Percentiles rank a stretch among this genome's conserved stretches.
phyloP scores from a whole-genome alignment of 1,140 invertebrate species.

The Drosophila bifasciata region DNA sequence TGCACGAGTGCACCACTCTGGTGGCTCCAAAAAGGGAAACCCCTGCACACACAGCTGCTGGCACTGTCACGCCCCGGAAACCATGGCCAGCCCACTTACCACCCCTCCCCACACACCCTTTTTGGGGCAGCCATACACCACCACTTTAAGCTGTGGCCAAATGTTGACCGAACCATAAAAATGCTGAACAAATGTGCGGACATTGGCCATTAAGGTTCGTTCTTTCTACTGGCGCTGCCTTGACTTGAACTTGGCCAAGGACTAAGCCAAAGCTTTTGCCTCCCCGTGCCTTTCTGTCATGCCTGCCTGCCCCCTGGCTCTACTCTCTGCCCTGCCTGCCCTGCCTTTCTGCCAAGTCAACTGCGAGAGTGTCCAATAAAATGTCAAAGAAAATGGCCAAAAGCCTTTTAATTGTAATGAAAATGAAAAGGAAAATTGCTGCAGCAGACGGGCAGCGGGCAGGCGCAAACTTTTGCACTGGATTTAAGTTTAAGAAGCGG shows the following conservation, averaged over 20 bases:
- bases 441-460: neutral
- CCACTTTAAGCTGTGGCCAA: conserved; percentile 39
- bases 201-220: conserved; percentile 45
- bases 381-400: conserved; percentile 74
- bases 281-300: too few species aligned
- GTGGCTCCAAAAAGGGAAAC: too few species aligned
- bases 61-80: too few species aligned
- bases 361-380: conserved; percentile 61
- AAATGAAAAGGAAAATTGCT: conserved; percentile 34
- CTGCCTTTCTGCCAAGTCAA: conserved; percentile 19
- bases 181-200: conserved; percentile 37
- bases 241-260: conserved; percentile 30
- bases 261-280: conserved; percentile 10
- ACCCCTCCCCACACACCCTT: too few species aligned
- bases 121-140: neutral
- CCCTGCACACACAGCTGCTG: too few species aligned
- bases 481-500: conserved; percentile 15
- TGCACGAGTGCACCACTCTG: too few species aligned
- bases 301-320: conserved; percentile 6
- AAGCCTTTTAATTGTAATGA: conserved; percentile 77
- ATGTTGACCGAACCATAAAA: conserved; percentile 39
- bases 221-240: neutral
- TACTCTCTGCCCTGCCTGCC: conserved; percentile 11
- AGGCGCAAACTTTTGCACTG: conserved; percentile 31
- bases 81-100: too few species aligned